Conservation (phyloP, 2,888 invertebrate genomes). For the Eurytoma californica region DNA sequence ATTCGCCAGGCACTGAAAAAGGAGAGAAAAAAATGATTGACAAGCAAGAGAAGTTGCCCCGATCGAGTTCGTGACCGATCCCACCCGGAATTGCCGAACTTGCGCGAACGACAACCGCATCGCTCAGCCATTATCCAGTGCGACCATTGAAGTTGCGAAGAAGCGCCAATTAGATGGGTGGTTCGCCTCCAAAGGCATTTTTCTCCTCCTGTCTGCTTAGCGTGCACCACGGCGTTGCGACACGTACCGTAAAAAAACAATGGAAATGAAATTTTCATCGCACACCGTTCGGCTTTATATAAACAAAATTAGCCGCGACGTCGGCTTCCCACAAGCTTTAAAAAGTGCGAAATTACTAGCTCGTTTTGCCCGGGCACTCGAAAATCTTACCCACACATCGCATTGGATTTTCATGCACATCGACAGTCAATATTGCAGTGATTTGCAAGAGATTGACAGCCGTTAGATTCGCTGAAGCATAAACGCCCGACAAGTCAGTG, state of each 20-base stretch:
- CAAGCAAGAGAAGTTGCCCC: slow-evolving; percentile 41
- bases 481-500: slow-evolving; percentile 46
- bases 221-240: slow-evolving; percentile 25
- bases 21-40: background rate
- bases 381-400: slow-evolving; percentile 4
- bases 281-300: background rate
- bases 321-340: background rate
- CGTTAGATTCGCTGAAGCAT: slow-evolving; percentile 40
- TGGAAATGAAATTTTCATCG: slow-evolving; percentile 5
- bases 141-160: slow-evolving; percentile 70
- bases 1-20: slow-evolving; percentile 1
- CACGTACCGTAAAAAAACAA: slow-evolving; percentile 3
- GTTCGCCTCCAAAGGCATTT: slow-evolving; percentile 53
- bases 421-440: slow-evolving; percentile 46
- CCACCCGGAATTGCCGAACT: slow-evolving; percentile 70
- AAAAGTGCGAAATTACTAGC: slow-evolving; percentile 20
- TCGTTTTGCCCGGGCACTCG: background rate
- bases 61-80: slow-evolving; percentile 68
- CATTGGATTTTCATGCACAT: slow-evolving; percentile 33
- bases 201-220: slow-evolving; percentile 50
- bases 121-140: slow-evolving; percentile 65
- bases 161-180: slow-evolving; percentile 67
- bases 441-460: slow-evolving; percentile 51
- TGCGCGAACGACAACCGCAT: slow-evolving; percentile 64
- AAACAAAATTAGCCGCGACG: slow-evolving; percentile 1